phyloP scores from a whole-genome alignment of 1,140 invertebrate genomes.

The Eueides isabella region DNA sequence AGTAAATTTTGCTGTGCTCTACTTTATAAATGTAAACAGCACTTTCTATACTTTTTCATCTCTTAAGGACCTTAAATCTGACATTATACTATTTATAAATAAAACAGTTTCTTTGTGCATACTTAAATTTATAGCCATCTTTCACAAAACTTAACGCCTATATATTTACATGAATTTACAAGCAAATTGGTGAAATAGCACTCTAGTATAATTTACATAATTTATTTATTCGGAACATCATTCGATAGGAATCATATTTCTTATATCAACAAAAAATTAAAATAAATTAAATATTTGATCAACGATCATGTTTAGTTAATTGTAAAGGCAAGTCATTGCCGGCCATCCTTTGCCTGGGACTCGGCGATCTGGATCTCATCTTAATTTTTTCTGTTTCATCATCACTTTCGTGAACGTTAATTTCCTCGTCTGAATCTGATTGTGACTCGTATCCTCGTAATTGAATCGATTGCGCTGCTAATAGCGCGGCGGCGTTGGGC shows the following conservation, averaged over 20 bases:
- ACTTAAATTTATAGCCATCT: constrained; percentile 59
- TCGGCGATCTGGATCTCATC: constrained; percentile 65
- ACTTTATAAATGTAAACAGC: constrained; percentile 23
- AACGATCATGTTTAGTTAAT: constrained; percentile 81
- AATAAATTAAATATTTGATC: constrained; percentile 60
- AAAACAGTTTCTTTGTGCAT: constrained; percentile 63
- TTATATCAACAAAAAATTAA: constrained; percentile 60
- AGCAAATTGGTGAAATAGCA: constrained; percentile 63
- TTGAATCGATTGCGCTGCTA: constrained; percentile 77
- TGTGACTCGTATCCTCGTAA: constrained; percentile 78
- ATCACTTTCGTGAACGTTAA: constrained; percentile 85
- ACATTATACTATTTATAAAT: constrained; percentile 41
- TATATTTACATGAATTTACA: constrained; percentile 78
- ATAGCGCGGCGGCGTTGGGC: constrained; percentile 67
- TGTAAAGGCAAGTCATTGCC: constrained; percentile 75
- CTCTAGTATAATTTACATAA: constrained; percentile 71
- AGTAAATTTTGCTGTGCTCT: constrained; percentile 27
- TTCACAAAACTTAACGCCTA: constrained; percentile 59
- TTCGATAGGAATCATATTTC: constrained; percentile 60
- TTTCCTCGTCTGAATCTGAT: constrained; percentile 87
- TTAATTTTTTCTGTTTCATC: constrained; percentile 65
- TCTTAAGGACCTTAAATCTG: constrained; percentile 16
- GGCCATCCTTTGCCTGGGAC: constrained; percentile 58
- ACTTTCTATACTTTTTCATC: constrained; percentile 22
- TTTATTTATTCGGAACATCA: constrained; percentile 61